phyloP scores from a whole-genome alignment of 2,888 invertebrate species.

The Agrotis segetum region DNA sequence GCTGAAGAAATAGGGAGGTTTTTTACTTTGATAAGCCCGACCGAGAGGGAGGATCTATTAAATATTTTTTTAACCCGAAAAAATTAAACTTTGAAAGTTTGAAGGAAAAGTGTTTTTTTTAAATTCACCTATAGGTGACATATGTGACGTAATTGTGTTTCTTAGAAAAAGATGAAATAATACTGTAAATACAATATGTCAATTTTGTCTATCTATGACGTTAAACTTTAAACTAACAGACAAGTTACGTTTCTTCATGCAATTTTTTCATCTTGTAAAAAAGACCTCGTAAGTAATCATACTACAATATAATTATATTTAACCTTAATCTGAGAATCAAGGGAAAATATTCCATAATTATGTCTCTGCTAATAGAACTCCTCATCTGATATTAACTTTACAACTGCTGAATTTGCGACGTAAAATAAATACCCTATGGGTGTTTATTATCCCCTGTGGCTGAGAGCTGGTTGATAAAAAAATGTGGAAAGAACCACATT shows the following conservation, averaged over 20 bases:
- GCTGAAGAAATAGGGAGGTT: too few species aligned
- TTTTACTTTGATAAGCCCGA: too few species aligned
- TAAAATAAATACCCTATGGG: constrained; percentile 15
- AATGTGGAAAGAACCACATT: constrained; percentile 28
- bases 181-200: not conserved
- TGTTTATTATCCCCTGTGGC: not conserved
- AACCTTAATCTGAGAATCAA: not conserved
- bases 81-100: too few species aligned
- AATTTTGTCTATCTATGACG: not conserved
- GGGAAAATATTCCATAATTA: not conserved
- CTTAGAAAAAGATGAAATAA: not conserved
- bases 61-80: too few species aligned
- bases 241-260: not conserved
- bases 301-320: too few species aligned
- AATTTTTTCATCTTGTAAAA: not conserved
- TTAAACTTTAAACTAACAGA: not conserved
- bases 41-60: too few species aligned
- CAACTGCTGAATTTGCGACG: constrained; percentile 25
- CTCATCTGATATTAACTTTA: constrained; percentile 25
- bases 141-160: not conserved
- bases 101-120: not conserved
- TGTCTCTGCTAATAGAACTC: too few species aligned
- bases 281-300: too few species aligned
- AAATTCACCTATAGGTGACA: not conserved
- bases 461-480: constrained; percentile 8